Base-by-base conservation (phyloP, 2,888 invertebrate species). In the Amphipyra berbera region DNA sequence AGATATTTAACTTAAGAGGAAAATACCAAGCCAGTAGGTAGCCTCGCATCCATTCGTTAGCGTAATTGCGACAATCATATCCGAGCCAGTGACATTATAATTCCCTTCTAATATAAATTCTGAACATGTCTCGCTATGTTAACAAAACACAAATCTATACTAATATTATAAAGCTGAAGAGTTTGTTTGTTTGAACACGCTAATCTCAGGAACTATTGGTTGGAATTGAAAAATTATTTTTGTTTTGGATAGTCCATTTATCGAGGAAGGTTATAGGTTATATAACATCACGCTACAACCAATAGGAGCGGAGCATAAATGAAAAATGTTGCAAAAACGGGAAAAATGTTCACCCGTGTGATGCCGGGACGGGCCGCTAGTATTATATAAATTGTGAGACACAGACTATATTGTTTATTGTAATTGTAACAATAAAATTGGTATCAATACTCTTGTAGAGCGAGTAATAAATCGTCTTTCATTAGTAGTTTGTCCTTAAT, bases 51-150 rank as follows among this genome's bases (percentile, higher is more conserved):
- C 57, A 63, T 63, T 63, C n/a, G 27, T 68, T 63, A 57, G 4
- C 38, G 38, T 50, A 42, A 68, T 68, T 63, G 35, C 46, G 46
- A 50, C 38, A 58, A 54, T 63, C 53, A 40, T 54, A 63, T 48
- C 40, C 44, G 30, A 46, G n/a, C n/a, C 41, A 21, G 40, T 33
- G 49, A 48, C 37, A 48, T 59, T 55, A 38, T 54, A 54, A 68
- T 64, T 63, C 42, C 27, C 37, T 27, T 54, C 38, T 50, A 10
- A 63, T 63, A 50, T 30, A 35, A 40, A 68, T 58, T 63, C 58
- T 0, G n/a, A 42, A 41, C 33, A 45, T 63, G 63, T 54, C 38
- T 14, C 12, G 27, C 38, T 1, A 33, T 13, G 5, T 33, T 40
- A 9, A 30, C 27, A 9, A 10, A 21, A 38, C 14, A 40, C 30